Evolutionary conservation across 1,140 invertebrate species (phyloP).

Genomic region (Cotesia glomerata): DNA sequence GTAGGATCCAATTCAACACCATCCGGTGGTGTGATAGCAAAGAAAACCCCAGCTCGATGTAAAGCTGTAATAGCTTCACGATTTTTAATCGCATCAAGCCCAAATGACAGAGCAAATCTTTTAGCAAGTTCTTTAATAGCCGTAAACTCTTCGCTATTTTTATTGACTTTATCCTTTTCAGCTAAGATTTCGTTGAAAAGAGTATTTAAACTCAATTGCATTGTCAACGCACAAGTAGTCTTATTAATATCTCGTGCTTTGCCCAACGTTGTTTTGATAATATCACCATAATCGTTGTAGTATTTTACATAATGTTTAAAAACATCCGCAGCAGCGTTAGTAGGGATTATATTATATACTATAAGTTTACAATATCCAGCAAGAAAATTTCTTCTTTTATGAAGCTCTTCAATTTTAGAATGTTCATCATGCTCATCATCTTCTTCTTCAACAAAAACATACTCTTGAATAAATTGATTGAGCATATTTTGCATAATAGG

Average conservation of each 20-base stretch:
- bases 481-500: slow-evolving; percentile 80
- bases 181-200: slow-evolving; percentile 78
- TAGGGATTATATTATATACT: slow-evolving; percentile 95
- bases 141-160: slow-evolving; percentile 80
- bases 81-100: slow-evolving; percentile 96
- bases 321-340: slow-evolving; percentile 89
- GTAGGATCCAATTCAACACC: slow-evolving; percentile 74
- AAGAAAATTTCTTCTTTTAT: slow-evolving; percentile 94
- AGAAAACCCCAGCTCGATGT: slow-evolving; percentile 92
- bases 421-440: slow-evolving; percentile 91
- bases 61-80: slow-evolving; percentile 95
- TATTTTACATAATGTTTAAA: slow-evolving; percentile 99
- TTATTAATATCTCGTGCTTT: slow-evolving; percentile 98
- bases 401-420: slow-evolving; percentile 91
- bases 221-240: slow-evolving; percentile 92
- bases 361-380: slow-evolving; percentile 97
- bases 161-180: slow-evolving; percentile 70
- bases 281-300: slow-evolving; percentile 99
- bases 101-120: slow-evolving; percentile 96
- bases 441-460: slow-evolving; percentile 90
- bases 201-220: slow-evolving; percentile 89
- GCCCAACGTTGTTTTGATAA: slow-evolving; percentile 95
- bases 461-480: slow-evolving; percentile 90
- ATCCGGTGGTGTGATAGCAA: slow-evolving; percentile 75
- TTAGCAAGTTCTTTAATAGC: slow-evolving; percentile 95